Percentiles rank a stretch among this genome's conserved stretches.
Evolutionary conservation across 2,113 vertebrate species (phyloP).

Genomic region (Bujurquina vittata): DNA sequence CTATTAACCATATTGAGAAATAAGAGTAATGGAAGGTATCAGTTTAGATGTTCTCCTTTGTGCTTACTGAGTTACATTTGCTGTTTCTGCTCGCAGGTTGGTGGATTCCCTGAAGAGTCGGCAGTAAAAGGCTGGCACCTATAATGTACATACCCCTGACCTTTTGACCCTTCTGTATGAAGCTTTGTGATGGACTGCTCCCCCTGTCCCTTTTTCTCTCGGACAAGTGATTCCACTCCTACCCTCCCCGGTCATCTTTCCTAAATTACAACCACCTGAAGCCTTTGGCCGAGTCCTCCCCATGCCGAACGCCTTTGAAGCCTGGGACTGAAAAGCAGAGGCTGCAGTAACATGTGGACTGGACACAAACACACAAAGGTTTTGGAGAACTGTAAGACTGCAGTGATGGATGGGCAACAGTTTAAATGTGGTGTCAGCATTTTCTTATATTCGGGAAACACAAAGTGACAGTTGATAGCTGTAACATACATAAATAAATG

Average conservation of each 20-base stretch:
- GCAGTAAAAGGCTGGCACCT: constrained; percentile 81
- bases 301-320: constrained; percentile 45
- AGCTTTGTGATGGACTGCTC: constrained; percentile 63
- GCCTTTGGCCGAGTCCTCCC: constrained; percentile 54
- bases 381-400: neutral
- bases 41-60: neutral
- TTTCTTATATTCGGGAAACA: neutral
- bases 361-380: neutral
- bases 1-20: neutral
- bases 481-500: neutral
- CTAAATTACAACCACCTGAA: constrained; percentile 26
- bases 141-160: constrained; percentile 74
- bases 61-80: constrained; percentile 3
- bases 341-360: constrained; percentile 62
- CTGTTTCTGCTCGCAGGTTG: constrained; percentile 82
- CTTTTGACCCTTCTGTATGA: constrained; percentile 56
- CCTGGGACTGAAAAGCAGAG: constrained; percentile 45
- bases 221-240: constrained; percentile 73
- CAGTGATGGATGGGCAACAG: constrained; percentile 3
- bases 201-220: constrained; percentile 8
- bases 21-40: neutral
- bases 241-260: neutral
- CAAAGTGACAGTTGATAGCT: neutral
- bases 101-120: constrained; percentile 96
- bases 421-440: neutral